Conservation (phyloP, 2,113 vertebrate genomes). For the Plestiodon gilberti region DNA sequence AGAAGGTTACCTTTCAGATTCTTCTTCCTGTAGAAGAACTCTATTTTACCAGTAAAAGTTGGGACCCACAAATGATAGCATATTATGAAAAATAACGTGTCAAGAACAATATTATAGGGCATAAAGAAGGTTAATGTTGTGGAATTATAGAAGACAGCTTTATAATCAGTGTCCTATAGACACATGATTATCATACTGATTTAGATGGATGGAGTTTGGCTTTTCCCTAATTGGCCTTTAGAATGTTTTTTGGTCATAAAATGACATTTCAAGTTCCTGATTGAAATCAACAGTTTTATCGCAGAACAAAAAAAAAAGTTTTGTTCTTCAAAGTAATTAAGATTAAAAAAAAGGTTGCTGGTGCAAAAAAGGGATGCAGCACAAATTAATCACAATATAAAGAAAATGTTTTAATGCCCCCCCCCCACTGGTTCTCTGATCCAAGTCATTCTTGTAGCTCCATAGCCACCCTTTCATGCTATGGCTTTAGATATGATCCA, state of each 20-base stretch:
- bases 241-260: conserved; percentile 31
- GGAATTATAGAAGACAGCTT: conserved; percentile 1
- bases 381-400: conserved; percentile 63
- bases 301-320: conserved; percentile 38
- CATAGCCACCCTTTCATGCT: conserved; percentile 64
- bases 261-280: conserved; percentile 56
- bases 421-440: conserved; percentile 67
- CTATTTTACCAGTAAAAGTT: fast-evolving
- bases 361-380: conserved; percentile 63
- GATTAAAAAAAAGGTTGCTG: conserved; percentile 65
- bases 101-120: not conserved
- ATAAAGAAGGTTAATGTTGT: not conserved
- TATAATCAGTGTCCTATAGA: fast-evolving
- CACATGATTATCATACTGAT: not conserved
- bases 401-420: conserved; percentile 72
- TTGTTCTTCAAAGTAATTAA: conserved; percentile 75
- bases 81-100: not conserved
- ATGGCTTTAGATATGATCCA: conserved; percentile 62
- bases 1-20: too few species aligned
- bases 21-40: fast-evolving
- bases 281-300: conserved; percentile 65
- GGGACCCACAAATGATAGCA: not conserved
- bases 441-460: conserved; percentile 64
- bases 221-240: conserved; percentile 47
- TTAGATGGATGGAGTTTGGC: not conserved